Evolutionary conservation across 2,888 invertebrate genomes (phyloP).

Genomic region (Rosalia funebris): DNA sequence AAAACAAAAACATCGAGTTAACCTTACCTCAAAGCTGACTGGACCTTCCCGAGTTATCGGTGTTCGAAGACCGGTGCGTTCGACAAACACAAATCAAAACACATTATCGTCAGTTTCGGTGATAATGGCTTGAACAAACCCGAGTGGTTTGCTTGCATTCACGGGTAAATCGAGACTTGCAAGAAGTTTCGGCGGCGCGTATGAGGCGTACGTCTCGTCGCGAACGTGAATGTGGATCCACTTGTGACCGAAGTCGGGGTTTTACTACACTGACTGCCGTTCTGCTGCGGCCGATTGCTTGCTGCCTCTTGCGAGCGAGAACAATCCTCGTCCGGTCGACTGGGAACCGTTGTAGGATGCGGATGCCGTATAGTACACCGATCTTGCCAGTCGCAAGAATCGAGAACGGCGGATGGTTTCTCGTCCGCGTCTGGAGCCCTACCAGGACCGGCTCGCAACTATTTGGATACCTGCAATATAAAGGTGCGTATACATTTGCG

Average conservation of each 20-base stretch:
- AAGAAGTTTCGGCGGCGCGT: not conserved
- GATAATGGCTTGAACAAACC: slow-evolving; percentile 5
- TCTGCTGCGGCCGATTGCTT: not conserved
- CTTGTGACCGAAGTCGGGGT: not conserved
- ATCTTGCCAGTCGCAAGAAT: slow-evolving; percentile 1
- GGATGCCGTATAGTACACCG: not conserved
- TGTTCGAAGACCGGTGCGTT: not conserved
- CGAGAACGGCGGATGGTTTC: not conserved
- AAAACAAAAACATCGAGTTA: slow-evolving; percentile 22
- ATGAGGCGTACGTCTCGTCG: not conserved
- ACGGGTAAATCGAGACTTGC: not conserved
- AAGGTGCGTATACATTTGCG: no score
- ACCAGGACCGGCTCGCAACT: not conserved
- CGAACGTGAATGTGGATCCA: not conserved
- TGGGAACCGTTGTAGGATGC: slow-evolving; percentile 3
- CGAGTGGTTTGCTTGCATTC: slow-evolving; percentile 1
- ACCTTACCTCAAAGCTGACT: slow-evolving; percentile 16
- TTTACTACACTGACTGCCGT: no score
- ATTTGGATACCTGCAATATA: no score
- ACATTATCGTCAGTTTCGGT: slow-evolving; percentile 20
- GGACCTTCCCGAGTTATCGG: not conserved
- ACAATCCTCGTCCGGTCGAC: not conserved
- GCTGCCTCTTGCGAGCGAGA: not conserved
- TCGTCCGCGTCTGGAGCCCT: not conserved
- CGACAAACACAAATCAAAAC: slow-evolving; percentile 18